Evolutionary conservation across 1,140 invertebrate genomes (phyloP).

Genomic region (Heliconius hewitsoni): DNA sequence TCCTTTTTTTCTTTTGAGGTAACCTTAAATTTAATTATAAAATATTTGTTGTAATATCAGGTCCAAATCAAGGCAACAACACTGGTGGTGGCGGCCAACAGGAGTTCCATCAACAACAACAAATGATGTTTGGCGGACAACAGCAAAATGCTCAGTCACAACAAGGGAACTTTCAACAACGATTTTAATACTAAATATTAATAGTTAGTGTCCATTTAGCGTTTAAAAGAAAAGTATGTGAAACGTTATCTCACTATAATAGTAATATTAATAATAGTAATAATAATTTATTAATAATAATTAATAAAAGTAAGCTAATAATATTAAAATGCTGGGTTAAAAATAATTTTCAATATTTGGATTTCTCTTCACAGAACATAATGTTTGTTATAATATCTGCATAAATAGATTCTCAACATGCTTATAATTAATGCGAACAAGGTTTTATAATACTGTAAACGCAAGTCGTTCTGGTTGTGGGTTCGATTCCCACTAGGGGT

Average conservation of each 20-base stretch:
- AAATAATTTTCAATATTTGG: neutral
- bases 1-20: no score
- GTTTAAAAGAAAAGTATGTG: no score
- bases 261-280: no score
- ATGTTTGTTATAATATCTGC: neutral
- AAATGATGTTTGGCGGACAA: constrained; percentile 83
- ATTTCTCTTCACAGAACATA: neutral
- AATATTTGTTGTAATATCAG: constrained; percentile 42
- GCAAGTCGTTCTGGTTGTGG: neutral
- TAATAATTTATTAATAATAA: no score
- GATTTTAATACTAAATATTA: constrained; percentile 53
- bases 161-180: constrained; percentile 85
- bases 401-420: neutral
- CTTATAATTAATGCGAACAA: neutral
- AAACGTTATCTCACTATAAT: no score
- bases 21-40: no score
- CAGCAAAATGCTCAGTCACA: constrained; percentile 76
- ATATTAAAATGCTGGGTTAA: no score
- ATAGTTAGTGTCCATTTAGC: no score
- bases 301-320: no score
- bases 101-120: constrained; percentile 82
- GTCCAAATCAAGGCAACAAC: constrained; percentile 76
- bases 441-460: neutral
- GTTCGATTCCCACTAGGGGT: no score
- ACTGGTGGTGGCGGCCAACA: constrained; percentile 78